Conservation (phyloP, 2,888 invertebrate genomes). For the Halictus ligatus region DNA sequence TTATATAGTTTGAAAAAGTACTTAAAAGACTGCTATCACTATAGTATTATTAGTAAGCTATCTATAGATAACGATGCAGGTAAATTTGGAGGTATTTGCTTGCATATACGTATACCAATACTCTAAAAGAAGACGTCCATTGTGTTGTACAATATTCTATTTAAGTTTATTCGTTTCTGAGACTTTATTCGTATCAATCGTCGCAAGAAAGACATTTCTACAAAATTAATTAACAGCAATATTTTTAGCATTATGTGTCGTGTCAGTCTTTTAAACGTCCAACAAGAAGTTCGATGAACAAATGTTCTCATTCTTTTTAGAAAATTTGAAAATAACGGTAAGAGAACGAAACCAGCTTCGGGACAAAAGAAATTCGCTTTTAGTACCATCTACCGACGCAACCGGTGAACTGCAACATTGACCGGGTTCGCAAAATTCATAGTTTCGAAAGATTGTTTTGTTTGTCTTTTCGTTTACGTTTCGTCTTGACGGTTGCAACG, state of each 20-base stretch:
- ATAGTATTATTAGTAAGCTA: background rate
- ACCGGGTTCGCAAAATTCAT: conserved; percentile 61
- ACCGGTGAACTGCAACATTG: conserved; percentile 50
- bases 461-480: conserved; percentile 72
- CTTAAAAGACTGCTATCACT: background rate
- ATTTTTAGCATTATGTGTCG: background rate
- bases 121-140: background rate
- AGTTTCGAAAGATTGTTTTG: conserved; percentile 60
- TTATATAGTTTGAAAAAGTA: background rate
- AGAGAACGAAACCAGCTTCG: conserved; percentile 1
- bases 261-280: background rate
- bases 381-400: conserved; percentile 45
- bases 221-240: background rate
- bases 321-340: conserved; percentile 9
- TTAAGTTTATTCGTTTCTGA: background rate
- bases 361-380: conserved; percentile 52
- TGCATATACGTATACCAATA: background rate
- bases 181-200: background rate
- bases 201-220: background rate
- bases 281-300: background rate
- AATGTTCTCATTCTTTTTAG: background rate
- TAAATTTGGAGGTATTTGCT: background rate
- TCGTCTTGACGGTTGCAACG: conserved; percentile 77
- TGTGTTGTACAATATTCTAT: background rate
- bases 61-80: background rate